phyloP scores from a whole-genome alignment of 2,797 vertebrate species.

The Furcifer pardalis region DNA sequence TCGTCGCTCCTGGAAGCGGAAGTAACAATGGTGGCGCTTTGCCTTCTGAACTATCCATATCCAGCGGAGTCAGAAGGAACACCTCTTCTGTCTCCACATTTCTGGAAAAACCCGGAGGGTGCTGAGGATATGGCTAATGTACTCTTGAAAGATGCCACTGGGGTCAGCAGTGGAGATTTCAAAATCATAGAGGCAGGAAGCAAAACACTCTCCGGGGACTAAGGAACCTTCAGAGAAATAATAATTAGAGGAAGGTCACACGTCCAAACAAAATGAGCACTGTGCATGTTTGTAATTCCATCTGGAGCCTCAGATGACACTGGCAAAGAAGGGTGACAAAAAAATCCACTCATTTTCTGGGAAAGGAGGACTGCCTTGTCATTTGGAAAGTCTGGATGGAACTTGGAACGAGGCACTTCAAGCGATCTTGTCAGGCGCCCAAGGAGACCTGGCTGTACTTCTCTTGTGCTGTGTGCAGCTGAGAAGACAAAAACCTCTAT shows the following conservation, averaged over 20 bases:
- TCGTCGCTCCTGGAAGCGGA: too few species aligned
- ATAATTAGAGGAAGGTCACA: slow-evolving; percentile 18
- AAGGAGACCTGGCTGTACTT: background rate
- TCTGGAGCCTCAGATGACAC: background rate
- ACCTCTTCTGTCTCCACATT: background rate
- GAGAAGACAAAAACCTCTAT: too few species aligned
- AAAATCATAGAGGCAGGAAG: background rate
- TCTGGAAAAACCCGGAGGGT: background rate
- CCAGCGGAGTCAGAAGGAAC: background rate
- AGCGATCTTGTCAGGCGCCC: background rate
- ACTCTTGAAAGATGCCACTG: background rate
- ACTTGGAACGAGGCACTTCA: background rate
- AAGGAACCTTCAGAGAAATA: background rate
- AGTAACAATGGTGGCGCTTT: background rate
- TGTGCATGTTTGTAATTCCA: background rate
- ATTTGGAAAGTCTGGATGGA: background rate
- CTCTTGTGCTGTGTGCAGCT: background rate
- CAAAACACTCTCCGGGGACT: background rate
- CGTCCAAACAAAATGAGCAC: background rate
- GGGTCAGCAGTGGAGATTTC: background rate
- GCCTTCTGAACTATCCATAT: background rate
- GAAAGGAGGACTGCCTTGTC: background rate
- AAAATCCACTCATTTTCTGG: background rate
- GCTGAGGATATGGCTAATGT: background rate
- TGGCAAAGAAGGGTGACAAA: too few species aligned